A percentile compares a stretch with the other conserved stretches of the same genome.
phyloP scores from a whole-genome alignment of 1,140 invertebrate species.

The Procambarus virginalis region DNA sequence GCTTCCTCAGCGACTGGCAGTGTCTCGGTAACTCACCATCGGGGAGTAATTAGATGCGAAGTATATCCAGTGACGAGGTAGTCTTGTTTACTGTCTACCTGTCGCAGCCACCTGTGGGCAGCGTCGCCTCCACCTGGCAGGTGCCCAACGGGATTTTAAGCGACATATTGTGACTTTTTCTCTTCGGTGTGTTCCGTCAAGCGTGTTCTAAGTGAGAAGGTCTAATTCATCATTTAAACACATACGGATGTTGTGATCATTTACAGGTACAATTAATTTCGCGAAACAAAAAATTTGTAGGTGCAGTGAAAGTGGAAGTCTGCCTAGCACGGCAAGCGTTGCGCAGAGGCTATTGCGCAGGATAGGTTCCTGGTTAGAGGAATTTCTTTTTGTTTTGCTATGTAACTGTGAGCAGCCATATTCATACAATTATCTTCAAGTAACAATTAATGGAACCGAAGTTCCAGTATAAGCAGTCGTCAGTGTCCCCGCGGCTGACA shows the following conservation, averaged over 20 bases:
- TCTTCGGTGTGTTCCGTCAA: too few species aligned
- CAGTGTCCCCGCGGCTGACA: too few species aligned
- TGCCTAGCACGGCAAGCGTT: not conserved
- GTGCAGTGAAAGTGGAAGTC: conserved; percentile 7
- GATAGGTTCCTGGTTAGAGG: not conserved
- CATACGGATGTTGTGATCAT: too few species aligned
- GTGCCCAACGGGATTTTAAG: not conserved
- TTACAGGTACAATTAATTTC: too few species aligned
- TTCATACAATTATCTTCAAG: too few species aligned
- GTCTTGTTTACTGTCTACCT: not conserved
- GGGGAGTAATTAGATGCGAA: not conserved
- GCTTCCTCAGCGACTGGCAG: too few species aligned
- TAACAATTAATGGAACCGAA: too few species aligned
- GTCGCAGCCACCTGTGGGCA: not conserved
- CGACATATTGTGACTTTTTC: not conserved
- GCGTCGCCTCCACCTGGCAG: not conserved
- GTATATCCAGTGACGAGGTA: not conserved
- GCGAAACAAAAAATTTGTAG: not conserved
- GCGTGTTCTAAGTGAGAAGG: too few species aligned
- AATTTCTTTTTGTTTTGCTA: too few species aligned
- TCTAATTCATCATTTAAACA: too few species aligned
- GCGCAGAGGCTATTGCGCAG: conserved; percentile 8
- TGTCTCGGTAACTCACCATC: not conserved
- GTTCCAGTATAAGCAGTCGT: too few species aligned
- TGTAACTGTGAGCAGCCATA: too few species aligned